Conservation (phyloP, 2,888 invertebrate genomes). For the Dryobotodes eremita region DNA sequence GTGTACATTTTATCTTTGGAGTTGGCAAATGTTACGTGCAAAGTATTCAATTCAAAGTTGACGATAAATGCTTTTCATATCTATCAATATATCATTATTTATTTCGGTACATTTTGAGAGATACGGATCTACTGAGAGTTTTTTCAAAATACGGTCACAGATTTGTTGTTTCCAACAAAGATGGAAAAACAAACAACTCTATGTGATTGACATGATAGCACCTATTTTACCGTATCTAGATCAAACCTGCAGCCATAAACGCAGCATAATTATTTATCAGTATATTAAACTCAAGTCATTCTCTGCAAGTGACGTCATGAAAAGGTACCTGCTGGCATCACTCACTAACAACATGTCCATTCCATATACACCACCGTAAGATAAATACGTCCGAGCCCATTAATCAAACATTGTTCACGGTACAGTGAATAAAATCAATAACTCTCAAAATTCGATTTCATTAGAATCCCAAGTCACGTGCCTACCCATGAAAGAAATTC, state of each 20-base stretch:
- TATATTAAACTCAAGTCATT: constrained; percentile 29
- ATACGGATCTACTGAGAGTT: background rate
- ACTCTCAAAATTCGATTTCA: constrained; percentile 15
- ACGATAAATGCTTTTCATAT: background rate
- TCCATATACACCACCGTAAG: background rate
- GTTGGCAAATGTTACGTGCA: background rate
- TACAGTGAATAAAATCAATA: constrained; percentile 35
- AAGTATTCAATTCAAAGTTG: background rate
- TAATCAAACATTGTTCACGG: constrained; percentile 25
- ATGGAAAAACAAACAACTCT: background rate
- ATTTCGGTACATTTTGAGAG: too few species aligned
- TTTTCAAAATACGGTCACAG: background rate
- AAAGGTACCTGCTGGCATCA: background rate
- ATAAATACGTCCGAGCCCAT: constrained; percentile 7
- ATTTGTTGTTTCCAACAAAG: background rate
- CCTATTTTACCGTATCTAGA: background rate
- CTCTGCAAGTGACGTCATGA: constrained; percentile 33
- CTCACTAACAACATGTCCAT: constrained; percentile 12
- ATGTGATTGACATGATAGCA: background rate
- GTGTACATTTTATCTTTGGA: background rate
- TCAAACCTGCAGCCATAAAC: background rate
- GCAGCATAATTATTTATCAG: constrained; percentile 6
- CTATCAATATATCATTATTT: background rate
- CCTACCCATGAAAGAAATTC: background rate
- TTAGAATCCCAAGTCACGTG: constrained; percentile 22